These are phyloP conservation scores for Polypterus senegalus DNA, from an alignment of 2,113 vertebrate species.

Conservation along the genomic window DNA sequence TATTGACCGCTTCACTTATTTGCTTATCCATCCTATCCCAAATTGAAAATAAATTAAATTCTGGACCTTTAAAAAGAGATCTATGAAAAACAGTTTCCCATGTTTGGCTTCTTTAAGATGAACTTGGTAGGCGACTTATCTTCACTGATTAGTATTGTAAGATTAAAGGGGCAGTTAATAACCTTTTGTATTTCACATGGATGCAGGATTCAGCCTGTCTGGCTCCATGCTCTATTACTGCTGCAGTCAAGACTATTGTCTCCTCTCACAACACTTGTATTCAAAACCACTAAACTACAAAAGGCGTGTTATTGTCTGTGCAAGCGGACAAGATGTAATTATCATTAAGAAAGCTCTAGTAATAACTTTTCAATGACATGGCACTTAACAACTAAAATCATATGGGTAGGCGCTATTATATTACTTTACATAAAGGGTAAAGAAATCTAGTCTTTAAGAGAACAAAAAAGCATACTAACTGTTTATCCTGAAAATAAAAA, in stretches of 20 bases:
- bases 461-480: too few species aligned
- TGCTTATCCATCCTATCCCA: neutral
- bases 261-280: conserved; percentile 9
- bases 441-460: too few species aligned
- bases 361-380: neutral
- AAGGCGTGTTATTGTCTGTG: conserved; percentile 9
- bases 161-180: conserved; percentile 26
- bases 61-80: neutral
- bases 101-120: conserved; percentile 20
- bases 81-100: conserved; percentile 9
- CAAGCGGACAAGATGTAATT: conserved; percentile 17
- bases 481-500: neutral
- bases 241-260: conserved; percentile 21
- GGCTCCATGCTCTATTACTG: conserved; percentile 21
- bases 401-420: too few species aligned
- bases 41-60: neutral
- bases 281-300: conserved; percentile 16
- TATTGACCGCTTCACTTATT: too few species aligned
- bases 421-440: too few species aligned
- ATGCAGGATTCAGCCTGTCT: conserved; percentile 27
- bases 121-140: conserved; percentile 18
- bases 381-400: too few species aligned
- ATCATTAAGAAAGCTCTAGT: conserved; percentile 11
- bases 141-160: conserved; percentile 18
- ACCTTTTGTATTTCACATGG: conserved; percentile 23